Evolutionary conservation across 1,140 invertebrate species (phyloP), one percentile per base, ranked within the genome.

Genomic region (Belonocnema kinseyi): DNA sequence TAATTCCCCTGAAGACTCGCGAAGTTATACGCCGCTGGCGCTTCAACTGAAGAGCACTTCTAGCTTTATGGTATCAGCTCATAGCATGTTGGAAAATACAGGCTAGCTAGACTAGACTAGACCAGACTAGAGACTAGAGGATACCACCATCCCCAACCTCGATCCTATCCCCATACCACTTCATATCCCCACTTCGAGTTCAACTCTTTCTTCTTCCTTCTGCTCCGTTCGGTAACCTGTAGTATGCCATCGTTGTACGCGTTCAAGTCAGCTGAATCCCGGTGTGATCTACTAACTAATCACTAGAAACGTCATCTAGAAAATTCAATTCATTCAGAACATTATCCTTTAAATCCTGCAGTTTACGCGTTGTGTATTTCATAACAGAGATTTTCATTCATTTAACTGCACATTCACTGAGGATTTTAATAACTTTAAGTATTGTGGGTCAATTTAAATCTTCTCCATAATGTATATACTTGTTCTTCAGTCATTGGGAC

Each of bases 121-220:
- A n/a, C n/a, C n/a, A n/a, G n/a, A n/a, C n/a, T n/a, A n/a, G n/a
- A 12, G 56, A 26, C 40, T 80, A 80, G 73, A 78, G 79, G 74
- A 61, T 54, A 56, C 51, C 71, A 11, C 73, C 21, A 77, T 74
- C 77, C 80, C 74, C 80, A 71, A 53, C 61, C 50, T 78, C 77
- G 75, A n/a, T 77, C 50, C 72, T 81, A 78, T 83, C 82, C 81
- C 73, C 76, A 74, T 79, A 17, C 72, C 46, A 52, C 3, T 82
- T 77, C 80, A 81, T 80, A 50, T 50, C 52, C 58, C 70, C 71
- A 52, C 71, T 75, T 53, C 21, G 61, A 66, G 10, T 66, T 73
- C 17, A 77, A 70, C 74, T 77, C 72, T 79, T 80, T 73, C 81
- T 82, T 82, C 71, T 71, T 81, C 77, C 51, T 77, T 72, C 79